These are phyloP conservation scores for Rhinogobio ventralis DNA, from an alignment of 2,797 vertebrate genomes.

Conservation along the genomic window DNA sequence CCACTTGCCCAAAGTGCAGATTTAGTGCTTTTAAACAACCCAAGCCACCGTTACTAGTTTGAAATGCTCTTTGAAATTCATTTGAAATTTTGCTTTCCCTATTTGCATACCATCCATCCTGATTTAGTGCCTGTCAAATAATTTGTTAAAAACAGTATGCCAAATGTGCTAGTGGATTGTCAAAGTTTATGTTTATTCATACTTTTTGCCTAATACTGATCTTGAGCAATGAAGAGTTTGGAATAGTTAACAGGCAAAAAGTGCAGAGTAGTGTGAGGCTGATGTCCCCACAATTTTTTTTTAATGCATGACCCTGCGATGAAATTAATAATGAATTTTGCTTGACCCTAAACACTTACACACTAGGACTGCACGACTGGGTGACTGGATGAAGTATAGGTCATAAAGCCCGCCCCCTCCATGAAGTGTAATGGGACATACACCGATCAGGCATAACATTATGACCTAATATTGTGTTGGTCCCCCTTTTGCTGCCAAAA, in stretches of 20 bases:
- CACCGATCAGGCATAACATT: too few species aligned
- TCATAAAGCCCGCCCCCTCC: too few species aligned
- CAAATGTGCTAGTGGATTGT: neutral
- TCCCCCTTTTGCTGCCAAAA: too few species aligned
- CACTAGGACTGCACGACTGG: too few species aligned
- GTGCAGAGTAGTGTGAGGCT: neutral
- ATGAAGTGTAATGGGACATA: too few species aligned
- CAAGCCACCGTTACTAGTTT: neutral
- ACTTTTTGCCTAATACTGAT: neutral
- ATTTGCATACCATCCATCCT: neutral
- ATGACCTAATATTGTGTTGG: too few species aligned
- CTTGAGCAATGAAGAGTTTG: neutral
- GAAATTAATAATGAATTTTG: neutral
- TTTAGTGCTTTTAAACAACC: slow-evolving; percentile 9
- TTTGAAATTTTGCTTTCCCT: neutral
- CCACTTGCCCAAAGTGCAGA: neutral
- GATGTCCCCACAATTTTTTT: neutral
- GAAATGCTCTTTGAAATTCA: neutral
- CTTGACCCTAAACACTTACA: neutral
- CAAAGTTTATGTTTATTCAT: neutral
- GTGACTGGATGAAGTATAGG: too few species aligned
- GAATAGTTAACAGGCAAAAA: neutral
- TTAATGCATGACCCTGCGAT: neutral
- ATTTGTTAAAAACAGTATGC: neutral
- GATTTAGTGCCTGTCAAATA: neutral